These are phyloP conservation scores for Lasioglossum marginatum DNA, from an alignment of 2,888 invertebrate species.

Conservation along the genomic window DNA sequence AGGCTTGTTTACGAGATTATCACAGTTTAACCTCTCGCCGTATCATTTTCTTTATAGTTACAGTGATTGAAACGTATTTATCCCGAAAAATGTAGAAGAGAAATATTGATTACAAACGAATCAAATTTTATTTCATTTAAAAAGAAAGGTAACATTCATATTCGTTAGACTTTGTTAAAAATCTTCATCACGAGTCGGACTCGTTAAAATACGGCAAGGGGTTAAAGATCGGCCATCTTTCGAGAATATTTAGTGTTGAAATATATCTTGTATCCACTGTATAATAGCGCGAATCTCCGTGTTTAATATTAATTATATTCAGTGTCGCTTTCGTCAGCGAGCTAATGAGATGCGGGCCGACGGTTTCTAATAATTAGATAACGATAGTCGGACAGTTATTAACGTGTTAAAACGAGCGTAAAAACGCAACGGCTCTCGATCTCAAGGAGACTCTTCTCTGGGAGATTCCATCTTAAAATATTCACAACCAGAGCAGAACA, in stretches of 20 bases:
- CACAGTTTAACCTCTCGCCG: not conserved
- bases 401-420: not conserved
- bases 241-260: not conserved
- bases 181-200: too few relatives aligned
- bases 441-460: not conserved
- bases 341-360: conserved; percentile 10
- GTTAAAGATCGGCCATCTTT: not conserved
- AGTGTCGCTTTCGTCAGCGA: conserved; percentile 1
- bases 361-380: conserved; percentile 14
- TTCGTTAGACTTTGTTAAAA: too few relatives aligned
- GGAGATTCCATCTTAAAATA: not conserved
- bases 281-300: not conserved
- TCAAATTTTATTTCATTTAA: too few relatives aligned
- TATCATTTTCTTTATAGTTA: too few relatives aligned
- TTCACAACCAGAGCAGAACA: not conserved
- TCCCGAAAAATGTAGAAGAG: too few relatives aligned
- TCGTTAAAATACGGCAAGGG: too few relatives aligned
- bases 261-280: not conserved
- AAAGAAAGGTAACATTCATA: too few relatives aligned
- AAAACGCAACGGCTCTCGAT: conserved; percentile 12
- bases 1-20: not conserved
- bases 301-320: conserved; percentile 6
- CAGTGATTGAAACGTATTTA: too few relatives aligned
- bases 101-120: too few relatives aligned
- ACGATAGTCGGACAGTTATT: not conserved